Evolutionary conservation across 2,797 vertebrate species (phyloP), one percentile per base, ranked within the genome.

Genomic region (Gephyroberyx darwinii): DNA sequence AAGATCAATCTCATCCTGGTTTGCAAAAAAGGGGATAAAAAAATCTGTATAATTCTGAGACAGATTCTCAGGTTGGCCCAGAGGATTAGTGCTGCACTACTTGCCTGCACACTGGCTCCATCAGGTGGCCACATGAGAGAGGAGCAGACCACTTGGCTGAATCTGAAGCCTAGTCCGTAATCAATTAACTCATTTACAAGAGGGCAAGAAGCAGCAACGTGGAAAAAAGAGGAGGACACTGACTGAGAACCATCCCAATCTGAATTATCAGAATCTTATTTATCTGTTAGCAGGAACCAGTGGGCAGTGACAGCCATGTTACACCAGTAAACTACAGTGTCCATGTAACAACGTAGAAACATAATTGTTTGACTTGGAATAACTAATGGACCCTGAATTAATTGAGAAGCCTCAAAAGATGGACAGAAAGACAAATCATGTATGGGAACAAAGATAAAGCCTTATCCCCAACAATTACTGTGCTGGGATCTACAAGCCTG

Each of bases 41-140:
- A 39, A 39, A 8, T 35, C 33, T 8, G 7, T 10, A 39, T 39
- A 39, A 39, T 39, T 39, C 9, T 39, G 37, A 39, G 9, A 8
- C 8, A 12, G 10, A 9, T 10, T 39, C 2, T 2, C 9, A 39
- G 10, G 3, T 9, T 12, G 10, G 37, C 9, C 2, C 8, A 7
- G 3, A 16, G 19, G 37, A 35, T 20, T 20, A 37, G 16, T 9
- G 31, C 8, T 58, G 12, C 14, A 1, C 19, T n/a, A n/a, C 14
- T 68, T 65, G 19, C 3, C 22, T 69, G 62, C 73, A 68, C 74
- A 85, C 70, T 84, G 77, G 75, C 89, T 57, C 87, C 87, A 77
- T 71, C 90, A 22, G 22, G 87, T 89, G 90, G 83, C 9, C 20
- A 48, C 30, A 54, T 5, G 47, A 1, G 22, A 22, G 41, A 63